Base-by-base conservation (phyloP, 2,888 invertebrate species). In the Luperina nickerlii region DNA sequence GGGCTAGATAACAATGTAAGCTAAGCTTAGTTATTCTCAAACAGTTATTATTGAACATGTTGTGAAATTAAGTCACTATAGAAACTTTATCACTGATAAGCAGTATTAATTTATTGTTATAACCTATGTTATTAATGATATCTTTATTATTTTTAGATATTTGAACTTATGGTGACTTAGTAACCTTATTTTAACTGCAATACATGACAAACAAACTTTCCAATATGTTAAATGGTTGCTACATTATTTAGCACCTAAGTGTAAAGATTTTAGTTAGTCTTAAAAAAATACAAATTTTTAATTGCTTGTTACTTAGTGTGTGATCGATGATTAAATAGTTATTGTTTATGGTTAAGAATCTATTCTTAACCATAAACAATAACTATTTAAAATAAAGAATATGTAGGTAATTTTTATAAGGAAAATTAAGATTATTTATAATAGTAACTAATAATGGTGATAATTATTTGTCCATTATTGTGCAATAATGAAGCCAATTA, bases 1-100 rank as follows among this genome's bases (percentile, higher is more conserved):
- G 84, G 75, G 63, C 38, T 88, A 88, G 90, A 90, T 88, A 87
- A 84, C 65, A n/a, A 79, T 84, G 78, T 78, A 76, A 76, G 65
- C 80, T 84, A 74, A 80, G 75, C 80, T 79, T 85, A 82, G 78
- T 73, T 78, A 75, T 79, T 80, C 77, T 82, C 78, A 75, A 79
- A 83, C 20, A 81, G 74, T 83, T 74, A 78, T 76, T 76, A 69
- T 79, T 76, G 68, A 76, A 65, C 76, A 80, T 86, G 74, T 74
- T 83, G 74, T 85, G 76, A 83, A 82, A 86, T 83, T 68, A 72
- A 76, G 74, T 70, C 76, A 79, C 78, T 79, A 76, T 68, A 76
- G 42, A 67, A 71, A 81, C 76, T 70, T 87, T 84, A 60, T 82
- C 66, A 71, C 62, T 66, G 72, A 62, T 81, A 81, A 62, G 68